These are phyloP conservation scores for Eurystomus glaucurus DNA, from an alignment of 2,797 vertebrate species.

Conservation along the genomic window DNA sequence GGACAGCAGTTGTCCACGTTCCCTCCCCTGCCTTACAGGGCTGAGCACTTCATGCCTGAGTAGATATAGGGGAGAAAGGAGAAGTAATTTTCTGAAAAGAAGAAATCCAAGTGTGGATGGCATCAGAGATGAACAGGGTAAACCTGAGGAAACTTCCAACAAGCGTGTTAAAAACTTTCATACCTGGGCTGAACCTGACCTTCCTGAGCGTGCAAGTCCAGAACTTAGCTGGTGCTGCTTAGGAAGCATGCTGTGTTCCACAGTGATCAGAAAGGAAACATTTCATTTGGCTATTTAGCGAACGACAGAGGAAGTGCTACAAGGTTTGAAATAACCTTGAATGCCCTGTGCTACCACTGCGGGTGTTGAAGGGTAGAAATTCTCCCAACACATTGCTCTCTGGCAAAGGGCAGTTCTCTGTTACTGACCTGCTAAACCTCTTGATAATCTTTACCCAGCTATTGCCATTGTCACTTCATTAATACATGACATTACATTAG, in stretches of 20 bases:
- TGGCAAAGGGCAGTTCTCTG: not conserved
- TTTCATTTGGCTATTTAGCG: not conserved
- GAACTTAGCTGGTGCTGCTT: not conserved
- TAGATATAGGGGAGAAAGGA: not conserved
- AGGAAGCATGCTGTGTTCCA: not conserved
- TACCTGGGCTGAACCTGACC: not conserved
- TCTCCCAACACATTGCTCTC: not conserved
- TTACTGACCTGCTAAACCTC: not conserved
- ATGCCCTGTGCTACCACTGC: not conserved
- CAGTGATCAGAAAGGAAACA: not conserved
- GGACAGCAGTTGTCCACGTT: rapidly evolving
- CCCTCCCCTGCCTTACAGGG: not conserved
- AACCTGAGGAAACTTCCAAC: not conserved
- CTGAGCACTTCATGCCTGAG: rapidly evolving
- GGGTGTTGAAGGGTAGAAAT: not conserved
- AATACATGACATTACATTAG: not conserved
- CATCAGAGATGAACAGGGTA: not conserved
- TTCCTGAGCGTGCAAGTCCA: not conserved
- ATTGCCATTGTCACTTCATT: not conserved
- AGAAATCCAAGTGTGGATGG: not conserved
- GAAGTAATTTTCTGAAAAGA: not conserved
- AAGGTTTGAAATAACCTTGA: not conserved
- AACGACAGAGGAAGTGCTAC: not conserved
- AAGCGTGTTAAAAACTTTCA: not conserved
- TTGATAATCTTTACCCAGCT: not conserved